A percentile compares a stretch with the other conserved stretches of the same genome.
Evolutionary conservation across 2,113 vertebrate species (phyloP).

Genomic region (Clarias batrachus): DNA sequence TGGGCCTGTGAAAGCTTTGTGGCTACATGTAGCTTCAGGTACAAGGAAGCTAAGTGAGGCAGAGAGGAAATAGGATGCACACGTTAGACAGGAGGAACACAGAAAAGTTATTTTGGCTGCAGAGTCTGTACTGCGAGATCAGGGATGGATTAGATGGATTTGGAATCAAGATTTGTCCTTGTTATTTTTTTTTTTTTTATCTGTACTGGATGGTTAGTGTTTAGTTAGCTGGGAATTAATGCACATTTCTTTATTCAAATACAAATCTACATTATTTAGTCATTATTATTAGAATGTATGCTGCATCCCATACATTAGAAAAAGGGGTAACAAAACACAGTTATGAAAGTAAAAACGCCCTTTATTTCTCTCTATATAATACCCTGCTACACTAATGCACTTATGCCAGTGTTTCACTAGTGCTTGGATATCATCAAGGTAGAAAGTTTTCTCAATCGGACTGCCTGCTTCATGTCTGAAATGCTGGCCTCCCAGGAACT

Average conservation of each 20-base stretch:
- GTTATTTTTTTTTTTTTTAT: background rate
- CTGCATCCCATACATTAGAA: background rate
- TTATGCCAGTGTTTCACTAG: no score
- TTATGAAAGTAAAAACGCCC: no score
- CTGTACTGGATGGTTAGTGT: background rate
- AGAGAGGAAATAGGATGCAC: slow-evolving; percentile 19
- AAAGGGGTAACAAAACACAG: background rate
- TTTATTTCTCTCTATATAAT: no score
- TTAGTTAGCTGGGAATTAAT: background rate
- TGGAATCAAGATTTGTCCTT: background rate
- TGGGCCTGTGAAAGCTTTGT: slow-evolving; percentile 52
- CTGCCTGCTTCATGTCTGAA: no score
- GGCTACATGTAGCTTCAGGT: slow-evolving; percentile 42
- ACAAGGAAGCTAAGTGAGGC: slow-evolving; percentile 59
- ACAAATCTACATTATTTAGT: background rate
- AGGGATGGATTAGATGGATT: background rate
- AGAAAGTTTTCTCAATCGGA: no score
- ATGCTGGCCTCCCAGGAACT: no score
- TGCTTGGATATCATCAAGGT: no score
- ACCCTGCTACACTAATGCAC: no score
- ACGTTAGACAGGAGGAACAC: background rate
- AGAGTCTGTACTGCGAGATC: background rate
- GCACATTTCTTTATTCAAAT: no score
- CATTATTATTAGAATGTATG: background rate
- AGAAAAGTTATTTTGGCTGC: slow-evolving; percentile 40